Evolutionary conservation across 92 coral and sea anemone species (phyloP), one percentile per base, ranked within the genome.

Genomic region (Porites lobata): DNA sequence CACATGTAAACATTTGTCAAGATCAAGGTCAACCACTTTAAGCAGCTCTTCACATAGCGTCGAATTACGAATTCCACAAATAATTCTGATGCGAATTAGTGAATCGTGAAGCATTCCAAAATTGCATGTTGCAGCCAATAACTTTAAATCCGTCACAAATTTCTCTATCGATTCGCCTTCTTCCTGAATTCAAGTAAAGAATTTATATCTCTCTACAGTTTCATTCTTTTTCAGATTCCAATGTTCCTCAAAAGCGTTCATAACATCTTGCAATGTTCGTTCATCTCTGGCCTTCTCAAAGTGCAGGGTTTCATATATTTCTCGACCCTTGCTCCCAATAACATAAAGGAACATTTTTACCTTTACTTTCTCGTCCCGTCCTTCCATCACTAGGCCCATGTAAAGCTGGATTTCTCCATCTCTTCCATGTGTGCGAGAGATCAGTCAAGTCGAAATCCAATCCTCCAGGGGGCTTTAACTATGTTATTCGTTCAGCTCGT

Each of bases 161-260:
- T 29, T 29, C 32, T 29, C 32, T 29, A 29, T 29, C 32, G 32
- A 29, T 29, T 29, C 2, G 4, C 32, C 3, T 29, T 29, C 32
- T 73, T 92, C 92, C 56, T 92, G 90, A 59, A 65, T 74, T 13
- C 87, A 58, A 7, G 78, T 92, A 77, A 86, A 81, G 65, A 93
- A 86, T 74, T 71, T 86, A 81, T 86, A 85, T 18, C 91, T 18
- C 91, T 90, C 90, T 6, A 86, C 78, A 5, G 93, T 93, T 67
- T 86, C 89, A 51, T 90, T 93, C 77, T 54, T 76, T 69, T 85
- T 89, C 52, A 86, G 95, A 75, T 92, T 80, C 65, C 93, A 81
- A 77, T 89, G 82, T 19, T 85, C 80, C 47, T 80, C 87, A 61
- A 92, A 89, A 38, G 89, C 64, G 63, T 65, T 22, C 50, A 92